phyloP scores from a whole-genome alignment of 2,888 invertebrate species.

The Eilema griseolum region DNA sequence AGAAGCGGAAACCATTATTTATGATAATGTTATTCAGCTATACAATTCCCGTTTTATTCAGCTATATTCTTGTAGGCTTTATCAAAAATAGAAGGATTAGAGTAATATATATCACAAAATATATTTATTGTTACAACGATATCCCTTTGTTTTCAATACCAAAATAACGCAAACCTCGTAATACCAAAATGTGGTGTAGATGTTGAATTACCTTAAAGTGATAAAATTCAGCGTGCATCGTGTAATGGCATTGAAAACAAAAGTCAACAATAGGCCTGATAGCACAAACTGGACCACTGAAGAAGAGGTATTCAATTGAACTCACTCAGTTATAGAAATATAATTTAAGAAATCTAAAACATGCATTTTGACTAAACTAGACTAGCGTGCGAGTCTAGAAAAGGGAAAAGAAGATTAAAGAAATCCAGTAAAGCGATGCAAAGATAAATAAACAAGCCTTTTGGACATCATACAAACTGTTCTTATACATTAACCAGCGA shows the following conservation, averaged over 20 bases:
- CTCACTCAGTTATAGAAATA: conserved; percentile 67
- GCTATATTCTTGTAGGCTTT: conserved; percentile 82
- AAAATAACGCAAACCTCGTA: conserved; percentile 43
- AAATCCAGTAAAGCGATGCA: conserved; percentile 49
- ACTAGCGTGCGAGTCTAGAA: conserved; percentile 58
- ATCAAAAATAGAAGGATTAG: conserved; percentile 87
- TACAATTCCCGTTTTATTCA: conserved; percentile 78
- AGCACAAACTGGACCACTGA: conserved; percentile 81
- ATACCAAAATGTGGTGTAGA: conserved; percentile 19
- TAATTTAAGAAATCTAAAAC: conserved; percentile 46
- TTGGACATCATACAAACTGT: conserved; percentile 60
- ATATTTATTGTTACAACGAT: conserved; percentile 83
- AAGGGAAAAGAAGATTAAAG: conserved; percentile 43
- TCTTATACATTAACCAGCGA: conserved; percentile 62
- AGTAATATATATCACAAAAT: conserved; percentile 86
- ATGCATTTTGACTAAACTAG: conserved; percentile 49
- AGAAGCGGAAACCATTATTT: conserved; percentile 57
- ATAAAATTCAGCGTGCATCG: conserved; percentile 34
- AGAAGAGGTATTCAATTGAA: conserved; percentile 82
- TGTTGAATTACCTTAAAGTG: conserved; percentile 20
- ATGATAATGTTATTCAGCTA: conserved; percentile 65
- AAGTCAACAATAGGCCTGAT: conserved; percentile 78
- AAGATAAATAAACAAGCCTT: conserved; percentile 59
- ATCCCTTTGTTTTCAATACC: conserved; percentile 81
- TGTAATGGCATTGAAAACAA: conserved; percentile 79